phyloP scores from a whole-genome alignment of 2,797 vertebrate species.

The Enoplosus armatus region DNA sequence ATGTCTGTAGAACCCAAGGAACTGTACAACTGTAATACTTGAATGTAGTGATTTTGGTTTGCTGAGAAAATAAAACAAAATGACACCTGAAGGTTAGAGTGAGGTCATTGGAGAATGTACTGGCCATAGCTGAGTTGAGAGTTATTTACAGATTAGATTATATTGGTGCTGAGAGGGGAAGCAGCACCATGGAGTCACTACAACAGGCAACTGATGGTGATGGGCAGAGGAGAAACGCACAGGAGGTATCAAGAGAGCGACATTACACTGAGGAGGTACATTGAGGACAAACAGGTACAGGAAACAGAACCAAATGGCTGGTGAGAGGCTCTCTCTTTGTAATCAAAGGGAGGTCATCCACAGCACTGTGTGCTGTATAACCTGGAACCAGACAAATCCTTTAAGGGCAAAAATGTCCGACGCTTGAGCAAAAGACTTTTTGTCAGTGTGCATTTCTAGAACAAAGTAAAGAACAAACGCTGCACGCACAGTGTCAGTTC shows the following conservation, averaged over 20 bases:
- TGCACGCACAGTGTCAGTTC: constrained; percentile 37
- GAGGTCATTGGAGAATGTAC: constrained; percentile 86
- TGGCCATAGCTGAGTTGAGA: constrained; percentile 87
- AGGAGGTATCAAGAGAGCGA: constrained; percentile 84
- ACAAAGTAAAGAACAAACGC: constrained; percentile 30
- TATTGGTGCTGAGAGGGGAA: constrained; percentile 78
- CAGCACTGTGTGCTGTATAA: constrained; percentile 59
- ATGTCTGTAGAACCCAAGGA: constrained; percentile 83
- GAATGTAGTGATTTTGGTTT: constrained; percentile 93
- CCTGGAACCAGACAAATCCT: constrained; percentile 57
- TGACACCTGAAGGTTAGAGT: constrained; percentile 84
- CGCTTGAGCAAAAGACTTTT: constrained; percentile 40
- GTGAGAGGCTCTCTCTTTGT: constrained; percentile 68
- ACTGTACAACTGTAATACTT: constrained; percentile 96
- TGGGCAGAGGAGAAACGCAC: constrained; percentile 82
- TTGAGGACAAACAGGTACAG: constrained; percentile 70
- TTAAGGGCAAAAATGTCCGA: constrained; percentile 56
- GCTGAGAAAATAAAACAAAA: constrained; percentile 73
- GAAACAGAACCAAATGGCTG: constrained; percentile 65
- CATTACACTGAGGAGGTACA: constrained; percentile 79
- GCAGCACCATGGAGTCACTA: constrained; percentile 87
- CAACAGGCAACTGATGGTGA: constrained; percentile 88
- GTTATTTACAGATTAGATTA: constrained; percentile 86
- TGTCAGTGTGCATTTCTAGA: constrained; percentile 32
- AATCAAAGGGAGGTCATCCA: constrained; percentile 60